Evolutionary conservation across 1,140 invertebrate genomes (phyloP).

Genomic region (Nephila pilipes): DNA sequence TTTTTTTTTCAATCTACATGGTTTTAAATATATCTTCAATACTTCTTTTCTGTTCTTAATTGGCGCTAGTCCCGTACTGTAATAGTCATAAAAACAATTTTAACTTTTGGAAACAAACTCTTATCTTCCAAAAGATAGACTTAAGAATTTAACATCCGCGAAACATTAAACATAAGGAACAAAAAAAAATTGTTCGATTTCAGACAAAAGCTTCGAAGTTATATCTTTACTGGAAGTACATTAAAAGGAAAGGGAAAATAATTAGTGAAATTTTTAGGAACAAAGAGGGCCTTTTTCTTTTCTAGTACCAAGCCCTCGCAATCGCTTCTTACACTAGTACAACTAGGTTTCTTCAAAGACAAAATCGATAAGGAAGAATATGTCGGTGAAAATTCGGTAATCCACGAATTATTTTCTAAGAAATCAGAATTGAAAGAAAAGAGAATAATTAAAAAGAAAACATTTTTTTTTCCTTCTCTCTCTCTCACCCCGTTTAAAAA

Average conservation of each 20-base stretch:
- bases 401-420: conserved; percentile 68
- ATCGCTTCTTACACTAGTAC: background rate
- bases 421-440: conserved; percentile 69
- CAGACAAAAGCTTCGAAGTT: conserved; percentile 58
- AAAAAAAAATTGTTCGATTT: conserved; percentile 21
- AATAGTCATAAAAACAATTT: conserved; percentile 59
- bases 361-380: conserved; percentile 57
- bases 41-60: conserved; percentile 38
- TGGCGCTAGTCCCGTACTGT: conserved; percentile 6
- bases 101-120: conserved; percentile 63
- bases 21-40: background rate
- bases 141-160: conserved; percentile 68
- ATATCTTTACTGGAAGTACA: conserved; percentile 61
- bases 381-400: conserved; percentile 67
- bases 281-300: conserved; percentile 46
- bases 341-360: background rate
- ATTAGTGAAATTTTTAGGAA: conserved; percentile 69
- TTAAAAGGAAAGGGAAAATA: conserved; percentile 59
- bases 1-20: conserved; percentile 1
- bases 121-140: conserved; percentile 39
- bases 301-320: background rate
- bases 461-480: conserved; percentile 43
- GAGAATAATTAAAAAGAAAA: conserved; percentile 66
- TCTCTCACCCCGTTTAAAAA: background rate
- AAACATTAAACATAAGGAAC: conserved; percentile 57